Evolutionary conservation across 2,797 vertebrate species (phyloP), one percentile per base, ranked within the genome.

Genomic region (Liparis tanakae): DNA sequence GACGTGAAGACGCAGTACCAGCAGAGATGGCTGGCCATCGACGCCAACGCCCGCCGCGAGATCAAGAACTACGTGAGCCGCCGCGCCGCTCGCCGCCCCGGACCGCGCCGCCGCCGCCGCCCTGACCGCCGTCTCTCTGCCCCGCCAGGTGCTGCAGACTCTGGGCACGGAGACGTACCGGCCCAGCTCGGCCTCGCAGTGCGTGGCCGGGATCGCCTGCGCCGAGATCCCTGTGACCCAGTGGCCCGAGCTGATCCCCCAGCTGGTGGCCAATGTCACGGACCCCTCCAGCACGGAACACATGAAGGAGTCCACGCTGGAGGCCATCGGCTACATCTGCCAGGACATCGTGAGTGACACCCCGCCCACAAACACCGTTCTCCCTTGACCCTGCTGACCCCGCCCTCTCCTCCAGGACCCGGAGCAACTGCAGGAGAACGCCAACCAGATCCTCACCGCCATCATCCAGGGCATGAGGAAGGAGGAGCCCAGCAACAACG

Each of bases 381-480:
- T 12, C 50, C 12, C n/a, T 5, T 22, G 4, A 51, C 46, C 18
- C 3, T 25, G 7, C 8, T 56, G 30, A 18, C 30, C 22, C 9
- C 10, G n/a, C 46, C 43, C 10, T 17, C n/a, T 59, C 76, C 30
- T 55, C 53, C 81, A 99, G 98, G 98, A 99, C 75, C 98, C 98
- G 0, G 98, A 99, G 87, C 98, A 99, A 82, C 96, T 99, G 78
- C 98, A 99, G 92, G 97, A 99, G 59, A 99, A 97, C 82, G 97
- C 96, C 85, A 99, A 99, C 90, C 97, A 99, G 91, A 99, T 99
- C 92, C 95, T 99, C 88, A 99, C 98, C 0, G 98, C 97, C 86
- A 99, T 99, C 85, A 99, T 99, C 91, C 98, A 99, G 93, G 98
- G 98, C 71, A 99, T 99, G 98, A 95, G 98, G 82, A 99, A 99